Base-by-base conservation (phyloP, 2,113 vertebrate species). In the Oophaga pumilio region DNA sequence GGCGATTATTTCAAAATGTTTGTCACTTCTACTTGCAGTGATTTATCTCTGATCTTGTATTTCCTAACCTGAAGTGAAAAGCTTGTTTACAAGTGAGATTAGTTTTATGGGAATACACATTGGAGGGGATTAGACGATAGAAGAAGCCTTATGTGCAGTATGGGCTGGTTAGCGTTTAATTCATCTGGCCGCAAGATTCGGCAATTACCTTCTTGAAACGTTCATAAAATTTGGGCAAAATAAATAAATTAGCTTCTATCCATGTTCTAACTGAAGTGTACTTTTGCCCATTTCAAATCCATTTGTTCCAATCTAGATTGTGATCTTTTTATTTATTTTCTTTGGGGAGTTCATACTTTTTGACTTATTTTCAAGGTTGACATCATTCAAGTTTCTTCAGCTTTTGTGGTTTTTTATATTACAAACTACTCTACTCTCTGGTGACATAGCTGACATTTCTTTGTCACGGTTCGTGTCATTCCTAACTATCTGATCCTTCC, bases 1-100 rank as follows among this genome's bases (percentile, higher is more conserved):
- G 91, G 17, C 81, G 66, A 90, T 91, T 93, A 93, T 93, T 90
- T 91, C 92, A 86, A 86, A 93, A 92, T 87, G 59, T 88, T 82
- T 87, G 84, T 88, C 73, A 17, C 91, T 92, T 93, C 73, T 92
- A 80, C 93, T 92, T 92, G 90, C 66, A n/a, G 89, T 87, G 28
- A 87, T 90, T 92, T 91, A 89, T 90, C 90, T 91, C 91, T 91
- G 89, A 91, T 91, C 87, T 91, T 64, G 76, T 73, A 90, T 88
- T 87, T 81, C 90, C 14, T 89, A 87, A 77, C 89, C 91, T 90
- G 80, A 86, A 88, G 87, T 88, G 87, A 84, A 88, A 88, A 84
- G 87, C 87, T 88, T 88, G 87, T 88, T 88, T 88, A 88, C 87
- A 88, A 90, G 85, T 68, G 81, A 91, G 91, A 90, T 90, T 89